A percentile compares a stretch with the other conserved stretches of the same genome.
Conservation (phyloP, 2,797 vertebrate genomes). For the Esox lucius region DNA sequence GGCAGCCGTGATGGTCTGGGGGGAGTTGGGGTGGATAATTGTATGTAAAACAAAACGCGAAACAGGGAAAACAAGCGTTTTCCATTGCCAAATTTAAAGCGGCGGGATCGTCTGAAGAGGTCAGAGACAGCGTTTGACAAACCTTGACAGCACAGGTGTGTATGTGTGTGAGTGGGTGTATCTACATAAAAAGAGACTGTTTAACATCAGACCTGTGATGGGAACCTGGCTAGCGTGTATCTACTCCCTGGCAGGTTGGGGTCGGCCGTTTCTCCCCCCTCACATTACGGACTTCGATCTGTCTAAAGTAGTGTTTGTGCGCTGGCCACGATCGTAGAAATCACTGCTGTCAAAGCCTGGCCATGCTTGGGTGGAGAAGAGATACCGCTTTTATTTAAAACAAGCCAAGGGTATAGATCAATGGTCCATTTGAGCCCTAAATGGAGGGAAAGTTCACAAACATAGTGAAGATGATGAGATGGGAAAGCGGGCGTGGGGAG, state of each 20-base stretch:
- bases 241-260: slow-evolving; percentile 19
- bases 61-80: slow-evolving; percentile 29
- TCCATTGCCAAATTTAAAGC: slow-evolving; percentile 25
- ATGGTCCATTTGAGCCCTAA: slow-evolving; percentile 62
- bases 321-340: slow-evolving; percentile 47
- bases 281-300: slow-evolving; percentile 65
- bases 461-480: slow-evolving; percentile 28
- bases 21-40: slow-evolving; percentile 28
- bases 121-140: slow-evolving; percentile 56
- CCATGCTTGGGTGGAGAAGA: slow-evolving; percentile 55
- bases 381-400: slow-evolving; percentile 72
- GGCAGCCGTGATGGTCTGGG: slow-evolving; percentile 35
- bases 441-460: slow-evolving; percentile 68
- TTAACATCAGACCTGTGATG: slow-evolving; percentile 52
- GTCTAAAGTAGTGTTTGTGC: slow-evolving; percentile 62
- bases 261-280: slow-evolving; percentile 49
- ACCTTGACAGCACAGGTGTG: slow-evolving; percentile 40
- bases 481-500: not conserved
- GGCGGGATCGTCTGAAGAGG: slow-evolving; percentile 47
- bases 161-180: slow-evolving; percentile 28
- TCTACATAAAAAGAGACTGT: slow-evolving; percentile 45
- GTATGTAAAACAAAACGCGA: slow-evolving; percentile 37
- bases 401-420: slow-evolving; percentile 70
- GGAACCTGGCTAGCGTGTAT: slow-evolving; percentile 38
- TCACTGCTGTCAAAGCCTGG: slow-evolving; percentile 58